Evolutionary conservation across 2,113 vertebrate genomes (phyloP).

Genomic region (Fregata magnificens): DNA sequence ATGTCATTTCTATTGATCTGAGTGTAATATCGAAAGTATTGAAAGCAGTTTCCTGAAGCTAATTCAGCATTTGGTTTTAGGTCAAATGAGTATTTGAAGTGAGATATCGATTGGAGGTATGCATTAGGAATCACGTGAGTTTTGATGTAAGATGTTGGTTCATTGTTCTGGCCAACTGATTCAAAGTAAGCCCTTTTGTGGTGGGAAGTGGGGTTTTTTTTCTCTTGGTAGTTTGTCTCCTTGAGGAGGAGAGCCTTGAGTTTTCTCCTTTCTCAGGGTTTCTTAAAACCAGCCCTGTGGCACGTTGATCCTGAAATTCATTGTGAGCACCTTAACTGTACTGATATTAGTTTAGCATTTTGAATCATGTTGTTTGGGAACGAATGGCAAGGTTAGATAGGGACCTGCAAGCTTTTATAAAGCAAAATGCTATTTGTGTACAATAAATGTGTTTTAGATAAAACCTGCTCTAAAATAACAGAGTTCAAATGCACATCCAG

Average conservation of each 20-base stretch:
- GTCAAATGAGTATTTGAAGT: neutral
- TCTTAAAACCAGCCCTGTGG: neutral
- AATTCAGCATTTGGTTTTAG: neutral
- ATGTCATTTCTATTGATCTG: neutral
- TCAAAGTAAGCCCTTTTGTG: neutral
- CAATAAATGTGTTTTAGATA: neutral
- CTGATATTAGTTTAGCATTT: neutral
- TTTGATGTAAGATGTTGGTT: neutral
- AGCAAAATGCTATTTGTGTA: neutral
- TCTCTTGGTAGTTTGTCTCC: neutral
- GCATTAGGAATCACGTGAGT: neutral
- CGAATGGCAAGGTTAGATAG: neutral
- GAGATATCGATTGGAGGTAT: neutral
- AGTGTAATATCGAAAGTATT: neutral
- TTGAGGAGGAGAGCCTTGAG: neutral
- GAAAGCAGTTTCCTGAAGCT: neutral
- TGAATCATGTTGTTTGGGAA: neutral
- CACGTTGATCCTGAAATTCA: neutral
- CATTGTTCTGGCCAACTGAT: neutral
- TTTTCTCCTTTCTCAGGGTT: neutral
- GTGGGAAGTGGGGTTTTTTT: neutral
- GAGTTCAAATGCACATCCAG: neutral
- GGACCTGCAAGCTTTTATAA: neutral
- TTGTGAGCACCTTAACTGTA: neutral
- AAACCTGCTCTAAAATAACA: neutral